Conservation (phyloP, 2,797 vertebrate species). For the Hyperoplus immaculatus region DNA sequence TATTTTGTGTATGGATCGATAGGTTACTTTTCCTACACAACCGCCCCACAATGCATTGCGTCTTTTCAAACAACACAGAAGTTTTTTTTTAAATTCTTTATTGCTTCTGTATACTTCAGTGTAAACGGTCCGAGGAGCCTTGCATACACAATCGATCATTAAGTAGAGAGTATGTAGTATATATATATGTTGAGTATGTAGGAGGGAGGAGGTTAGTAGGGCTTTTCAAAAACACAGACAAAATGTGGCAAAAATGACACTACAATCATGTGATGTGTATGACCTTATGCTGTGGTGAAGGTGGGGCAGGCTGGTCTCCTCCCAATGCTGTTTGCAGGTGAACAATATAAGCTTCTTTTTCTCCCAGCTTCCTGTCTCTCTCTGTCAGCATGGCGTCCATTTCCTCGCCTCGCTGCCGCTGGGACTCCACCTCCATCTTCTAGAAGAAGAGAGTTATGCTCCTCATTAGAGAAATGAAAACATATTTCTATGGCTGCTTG, state of each 20-base stretch:
- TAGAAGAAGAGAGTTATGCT: slow-evolving; percentile 38
- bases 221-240: too few species aligned
- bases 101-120: too few species aligned
- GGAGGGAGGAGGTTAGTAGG: background rate
- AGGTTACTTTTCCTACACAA: too few species aligned
- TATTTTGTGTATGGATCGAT: too few species aligned
- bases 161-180: too few species aligned
- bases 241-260: background rate
- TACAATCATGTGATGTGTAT: background rate
- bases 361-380: slow-evolving; percentile 87
- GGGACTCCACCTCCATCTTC: slow-evolving; percentile 84
- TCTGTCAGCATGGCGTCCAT: slow-evolving; percentile 91
- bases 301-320: slow-evolving; percentile 65
- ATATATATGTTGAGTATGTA: too few species aligned
- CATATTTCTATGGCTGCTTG: background rate
- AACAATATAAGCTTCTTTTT: slow-evolving; percentile 92
- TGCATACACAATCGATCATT: too few species aligned
- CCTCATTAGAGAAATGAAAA: background rate
- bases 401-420: slow-evolving; percentile 86
- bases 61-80: too few species aligned
- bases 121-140: too few species aligned
- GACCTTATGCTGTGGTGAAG: slow-evolving; percentile 79
- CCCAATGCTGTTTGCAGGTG: slow-evolving; percentile 87
- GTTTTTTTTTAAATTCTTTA: too few species aligned
- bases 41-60: too few species aligned